Evolutionary conservation across 1,140 invertebrate genomes (phyloP).

Genomic region (Vanessa tameamea): DNA sequence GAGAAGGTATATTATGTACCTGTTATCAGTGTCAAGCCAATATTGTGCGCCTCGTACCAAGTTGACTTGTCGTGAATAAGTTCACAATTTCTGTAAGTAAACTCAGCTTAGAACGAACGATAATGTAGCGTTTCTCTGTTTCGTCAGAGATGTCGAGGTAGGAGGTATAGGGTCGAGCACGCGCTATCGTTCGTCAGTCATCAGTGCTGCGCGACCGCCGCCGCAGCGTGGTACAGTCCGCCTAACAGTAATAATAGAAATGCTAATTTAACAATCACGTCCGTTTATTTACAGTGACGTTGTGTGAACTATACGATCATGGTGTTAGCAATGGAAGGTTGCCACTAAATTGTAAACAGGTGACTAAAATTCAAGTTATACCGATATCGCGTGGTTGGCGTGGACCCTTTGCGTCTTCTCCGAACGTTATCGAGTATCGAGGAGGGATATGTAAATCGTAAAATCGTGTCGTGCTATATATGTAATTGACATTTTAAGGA

Average conservation of each 20-base stretch:
- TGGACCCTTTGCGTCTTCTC: conserved; percentile 34
- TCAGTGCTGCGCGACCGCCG: conserved; percentile 69
- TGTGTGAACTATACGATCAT: conserved; percentile 62
- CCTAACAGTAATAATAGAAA: conserved; percentile 42
- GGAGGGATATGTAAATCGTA: conserved; percentile 45
- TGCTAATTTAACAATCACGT: conserved; percentile 59
- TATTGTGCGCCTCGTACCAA: conserved; percentile 50
- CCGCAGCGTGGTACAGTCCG: conserved; percentile 62
- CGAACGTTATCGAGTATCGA: conserved; percentile 41
- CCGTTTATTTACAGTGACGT: conserved; percentile 67
- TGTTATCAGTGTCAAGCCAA: conserved; percentile 62
- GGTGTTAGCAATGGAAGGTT: conserved; percentile 54
- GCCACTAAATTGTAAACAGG: conserved; percentile 56
- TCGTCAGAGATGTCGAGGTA: conserved; percentile 59
- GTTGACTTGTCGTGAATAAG: conserved; percentile 23
- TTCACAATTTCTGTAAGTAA: conserved; percentile 20
- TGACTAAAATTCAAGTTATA: conserved; percentile 52
- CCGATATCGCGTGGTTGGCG: conserved; percentile 4
- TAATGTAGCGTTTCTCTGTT: conserved; percentile 40
- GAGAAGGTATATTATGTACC: conserved; percentile 44
- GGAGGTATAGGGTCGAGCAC: conserved; percentile 64
- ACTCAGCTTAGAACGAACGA: conserved; percentile 38
- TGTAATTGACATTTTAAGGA: conserved; percentile 34
- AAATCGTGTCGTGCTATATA: conserved; percentile 40
- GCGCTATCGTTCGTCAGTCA: conserved; percentile 74